Base-by-base conservation (phyloP, 2,888 invertebrate species). In the Pocota personata region DNA sequence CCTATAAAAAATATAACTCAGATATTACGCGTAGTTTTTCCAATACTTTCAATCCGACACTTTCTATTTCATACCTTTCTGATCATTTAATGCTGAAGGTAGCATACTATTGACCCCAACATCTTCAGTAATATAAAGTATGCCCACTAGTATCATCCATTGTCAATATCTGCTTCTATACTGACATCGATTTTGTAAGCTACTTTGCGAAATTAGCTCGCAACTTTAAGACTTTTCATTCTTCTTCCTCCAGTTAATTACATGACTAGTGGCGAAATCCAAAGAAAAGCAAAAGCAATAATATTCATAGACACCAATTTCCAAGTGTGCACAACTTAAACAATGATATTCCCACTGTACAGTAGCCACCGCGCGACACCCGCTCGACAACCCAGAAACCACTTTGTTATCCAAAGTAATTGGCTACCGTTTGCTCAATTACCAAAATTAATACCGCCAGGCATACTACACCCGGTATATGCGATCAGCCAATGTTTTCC, bases 361-460 rank as follows among this genome's bases (percentile, higher is more conserved):
- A 69, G 69, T 60, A 69, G 77, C 60, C 40, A 19, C 62, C 52
- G 40, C 46, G 14, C n/a, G 46, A 76, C 76, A 46, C 46, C 55
- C 46, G 12, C 60, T 64, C 55, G 24, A 19, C 62, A 71, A 30
- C 46, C 79, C 64, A 64, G 37, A 55, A 57, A 58, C 64, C 72
- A 72, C 55, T 72, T 64, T 64, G 72, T 72, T 79, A 72, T 57
- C 79, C 64, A 64, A 72, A 79, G 72, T 72, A 80, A 72, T 66
- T 77, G 66, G 71, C 77, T 77, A 66, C 82, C 77, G 82, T 66
- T 72, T 72, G 43, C 55, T 71, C 72, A 72, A 67, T 77, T 66
- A 72, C 71, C 60, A 72, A 77, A 82, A 76, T 75, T 57, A 76
- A 75, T 82, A 76, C 64, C 62, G 48, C 24, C 40, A 57, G 57